These are phyloP conservation scores for Augochlorella aurata DNA, from an alignment of 2,888 invertebrate species.

Conservation along the genomic window DNA sequence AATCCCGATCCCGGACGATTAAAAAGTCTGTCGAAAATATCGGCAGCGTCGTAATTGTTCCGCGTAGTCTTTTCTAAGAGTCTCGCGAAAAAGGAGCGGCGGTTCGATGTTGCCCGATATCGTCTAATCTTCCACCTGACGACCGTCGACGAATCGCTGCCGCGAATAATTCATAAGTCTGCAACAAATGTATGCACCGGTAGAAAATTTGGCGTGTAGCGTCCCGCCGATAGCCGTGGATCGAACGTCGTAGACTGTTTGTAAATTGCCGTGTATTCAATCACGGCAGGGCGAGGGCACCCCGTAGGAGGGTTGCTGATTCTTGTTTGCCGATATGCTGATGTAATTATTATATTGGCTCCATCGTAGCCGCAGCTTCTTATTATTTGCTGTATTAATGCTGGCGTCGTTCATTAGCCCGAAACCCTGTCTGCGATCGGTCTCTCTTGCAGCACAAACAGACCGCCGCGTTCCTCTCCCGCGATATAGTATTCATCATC, in stretches of 20 bases:
- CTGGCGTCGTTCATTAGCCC: conserved; percentile 70
- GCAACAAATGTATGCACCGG: too few species aligned
- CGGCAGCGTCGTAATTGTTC: too few species aligned
- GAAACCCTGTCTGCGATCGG: conserved; percentile 48
- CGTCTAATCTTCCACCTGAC: too few species aligned
- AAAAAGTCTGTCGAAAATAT: too few species aligned
- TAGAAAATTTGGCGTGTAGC: too few species aligned
- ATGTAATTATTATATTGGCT: conserved; percentile 82
- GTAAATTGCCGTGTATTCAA: conserved; percentile 65
- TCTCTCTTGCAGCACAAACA: not conserved
- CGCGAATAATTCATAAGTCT: too few species aligned
- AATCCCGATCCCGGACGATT: too few species aligned
- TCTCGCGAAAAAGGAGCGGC: too few species aligned
- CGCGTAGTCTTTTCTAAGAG: too few species aligned
- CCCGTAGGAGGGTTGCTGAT: conserved; percentile 75
- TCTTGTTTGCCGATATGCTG: conserved; percentile 82
- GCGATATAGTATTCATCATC: conserved; percentile 9
- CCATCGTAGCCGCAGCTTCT: conserved; percentile 66
- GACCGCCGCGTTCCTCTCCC: not conserved
- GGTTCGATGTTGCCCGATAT: too few species aligned
- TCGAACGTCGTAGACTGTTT: conserved; percentile 57
- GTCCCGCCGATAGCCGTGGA: not conserved
- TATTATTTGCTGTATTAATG: conserved; percentile 75
- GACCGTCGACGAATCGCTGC: too few species aligned
- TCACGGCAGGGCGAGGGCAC: conserved; percentile 50